These are phyloP conservation scores for Hippocampus mohnikei DNA, from an alignment of 2,113 vertebrate species.

Conservation along the genomic window DNA sequence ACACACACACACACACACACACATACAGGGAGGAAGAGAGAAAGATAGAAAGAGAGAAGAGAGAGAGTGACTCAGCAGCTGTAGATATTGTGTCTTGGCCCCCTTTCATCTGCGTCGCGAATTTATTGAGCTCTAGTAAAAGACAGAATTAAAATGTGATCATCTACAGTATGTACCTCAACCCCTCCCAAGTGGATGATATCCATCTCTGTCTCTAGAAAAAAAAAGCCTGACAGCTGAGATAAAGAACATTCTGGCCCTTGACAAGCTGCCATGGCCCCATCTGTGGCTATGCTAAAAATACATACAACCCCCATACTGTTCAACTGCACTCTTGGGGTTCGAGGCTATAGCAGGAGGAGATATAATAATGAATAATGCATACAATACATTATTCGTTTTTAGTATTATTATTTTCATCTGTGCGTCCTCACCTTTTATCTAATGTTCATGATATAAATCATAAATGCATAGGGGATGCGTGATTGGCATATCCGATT, in stretches of 20 bases:
- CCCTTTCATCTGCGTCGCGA: slow-evolving; percentile 3
- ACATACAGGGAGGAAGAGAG: too few relatives aligned
- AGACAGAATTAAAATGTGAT: slow-evolving; percentile 27
- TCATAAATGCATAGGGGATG: background rate
- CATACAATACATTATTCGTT: too few relatives aligned
- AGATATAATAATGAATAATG: too few relatives aligned
- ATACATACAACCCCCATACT: slow-evolving; percentile 55
- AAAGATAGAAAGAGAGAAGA: too few relatives aligned
- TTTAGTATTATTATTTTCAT: too few relatives aligned
- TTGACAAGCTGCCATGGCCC: slow-evolving; percentile 50
- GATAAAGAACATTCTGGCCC: slow-evolving; percentile 66
- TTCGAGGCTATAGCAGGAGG: too few relatives aligned
- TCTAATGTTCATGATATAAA: background rate
- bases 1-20: too few relatives aligned
- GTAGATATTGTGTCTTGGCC: background rate
- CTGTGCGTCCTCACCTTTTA: too few relatives aligned
- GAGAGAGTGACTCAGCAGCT: slow-evolving; percentile 25
- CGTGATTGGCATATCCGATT: background rate
- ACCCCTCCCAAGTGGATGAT: slow-evolving; percentile 14
- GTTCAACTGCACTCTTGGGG: slow-evolving; percentile 36
- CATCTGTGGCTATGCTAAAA: slow-evolving; percentile 63
- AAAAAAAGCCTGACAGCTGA: slow-evolving; percentile 48
- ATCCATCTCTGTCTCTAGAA: slow-evolving; percentile 28
- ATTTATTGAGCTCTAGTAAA: slow-evolving; percentile 6
- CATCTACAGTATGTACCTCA: background rate